Percentiles rank a stretch among this genome's conserved stretches.
These are phyloP conservation scores for Trididemnum nubilum DNA, from an alignment of 23 tunicate species.

Conservation along the genomic window DNA sequence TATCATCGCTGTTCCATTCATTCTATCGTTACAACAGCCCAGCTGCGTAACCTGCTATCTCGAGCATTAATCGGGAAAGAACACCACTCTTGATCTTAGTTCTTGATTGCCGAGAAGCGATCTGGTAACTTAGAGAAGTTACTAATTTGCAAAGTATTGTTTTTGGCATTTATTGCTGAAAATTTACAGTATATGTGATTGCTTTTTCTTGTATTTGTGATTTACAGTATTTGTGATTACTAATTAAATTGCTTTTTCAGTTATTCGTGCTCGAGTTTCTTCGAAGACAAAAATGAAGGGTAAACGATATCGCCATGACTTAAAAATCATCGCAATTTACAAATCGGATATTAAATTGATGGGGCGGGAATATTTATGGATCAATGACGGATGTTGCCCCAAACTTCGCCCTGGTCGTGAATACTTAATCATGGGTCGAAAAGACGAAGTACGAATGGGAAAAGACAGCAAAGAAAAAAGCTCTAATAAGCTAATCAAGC, in stretches of 20 bases:
- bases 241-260: not conserved
- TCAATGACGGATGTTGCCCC: slow-evolving; percentile 68
- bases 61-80: no score
- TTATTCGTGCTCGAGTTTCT: slow-evolving; percentile 49
- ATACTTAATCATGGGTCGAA: slow-evolving; percentile 78
- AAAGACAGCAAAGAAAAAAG: not conserved
- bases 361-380: slow-evolving; percentile 76
- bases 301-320: slow-evolving; percentile 50
- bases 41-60: no score
- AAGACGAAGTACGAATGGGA: slow-evolving; percentile 22
- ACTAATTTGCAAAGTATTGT: no score
- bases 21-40: no score
- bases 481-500: not conserved
- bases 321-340: slow-evolving; percentile 37
- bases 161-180: no score
- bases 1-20: no score
- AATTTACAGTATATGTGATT: no score
- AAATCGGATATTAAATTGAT: slow-evolving; percentile 60
- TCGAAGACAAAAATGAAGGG: slow-evolving; percentile 46
- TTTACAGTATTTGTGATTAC: no score
- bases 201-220: no score
- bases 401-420: slow-evolving; percentile 56
- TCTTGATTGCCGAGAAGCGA: no score
- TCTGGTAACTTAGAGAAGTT: no score
- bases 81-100: no score